Base-by-base conservation (phyloP, 2,113 vertebrate species). In the Myocastor coypus region DNA sequence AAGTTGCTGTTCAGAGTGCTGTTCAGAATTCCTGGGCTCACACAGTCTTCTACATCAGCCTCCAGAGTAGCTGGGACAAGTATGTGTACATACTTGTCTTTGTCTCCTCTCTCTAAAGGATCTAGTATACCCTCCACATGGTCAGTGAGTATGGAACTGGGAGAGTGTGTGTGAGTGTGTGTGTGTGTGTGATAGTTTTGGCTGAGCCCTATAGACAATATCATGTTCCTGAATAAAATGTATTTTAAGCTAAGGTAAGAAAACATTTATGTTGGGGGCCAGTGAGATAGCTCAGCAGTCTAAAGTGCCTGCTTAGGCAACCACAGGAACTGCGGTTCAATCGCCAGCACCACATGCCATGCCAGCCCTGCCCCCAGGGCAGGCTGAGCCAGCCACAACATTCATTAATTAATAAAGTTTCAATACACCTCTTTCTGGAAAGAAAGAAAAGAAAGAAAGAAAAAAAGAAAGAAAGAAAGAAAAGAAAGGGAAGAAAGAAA, bases 221-320 rank as follows among this genome's bases (percentile, higher is more conserved):
- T 17, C 3, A 59, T 61, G 37, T 69, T 84, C 69, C 68, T 91
- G 34, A 89, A 84, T 87, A 93, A 93, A 87, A 46, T 50, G 73
- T 17, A 4, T 82, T 17, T 97, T 89, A 73, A 87, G 59, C 22
- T 57, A 85, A 83, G 42, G 24, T 78, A 80, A 94, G 68, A 83
- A 93, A 64, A 83, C n/a, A 46, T 46, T 46, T 46, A 46, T 46
- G 46, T 46, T 46, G 46, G 46, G 46, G 46, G 4, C 46, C 46
- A 46, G 46, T 8, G 46, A 46, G 46, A 46, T 46, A 46, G 46
- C 46, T 46, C 46, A 46, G 8, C 46, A 5, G 46, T 46, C 46
- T 46, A 46, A 46, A 46, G 46, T 8, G 46, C 46, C 46, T 46
- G 46, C 46, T 46, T 46, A 46, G 46, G 46, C 46, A 46, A 46